A percentile compares a stretch with the other conserved stretches of the same genome.
Conservation (phyloP, 2,888 invertebrate genomes). For the Lottia scabra region DNA sequence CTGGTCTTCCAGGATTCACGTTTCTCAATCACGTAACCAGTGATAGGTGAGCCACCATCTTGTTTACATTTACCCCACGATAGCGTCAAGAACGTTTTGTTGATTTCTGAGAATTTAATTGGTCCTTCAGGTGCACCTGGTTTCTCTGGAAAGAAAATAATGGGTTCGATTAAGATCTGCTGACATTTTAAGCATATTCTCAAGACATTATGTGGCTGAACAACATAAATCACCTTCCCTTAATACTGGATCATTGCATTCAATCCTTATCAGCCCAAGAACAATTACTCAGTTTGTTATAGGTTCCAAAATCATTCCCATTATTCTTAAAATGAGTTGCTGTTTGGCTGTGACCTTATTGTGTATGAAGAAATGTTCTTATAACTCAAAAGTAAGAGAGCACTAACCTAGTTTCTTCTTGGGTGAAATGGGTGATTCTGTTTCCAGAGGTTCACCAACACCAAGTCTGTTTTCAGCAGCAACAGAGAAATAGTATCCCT, state of each 20-base stretch:
- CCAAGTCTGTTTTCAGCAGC: constrained; percentile 66
- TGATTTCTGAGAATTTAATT: constrained; percentile 56
- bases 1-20: constrained; percentile 71
- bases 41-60: constrained; percentile 84
- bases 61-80: constrained; percentile 79
- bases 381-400: neutral
- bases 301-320: neutral
- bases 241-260: no score
- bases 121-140: constrained; percentile 60
- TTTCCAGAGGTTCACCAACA: constrained; percentile 48
- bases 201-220: no score
- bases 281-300: no score
- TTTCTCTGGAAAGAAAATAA: constrained; percentile 33
- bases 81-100: constrained; percentile 54
- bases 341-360: neutral
- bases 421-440: constrained; percentile 46
- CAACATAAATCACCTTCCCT: no score
- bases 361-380: neutral
- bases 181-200: no score
- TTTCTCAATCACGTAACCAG: constrained; percentile 64
- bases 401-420: constrained; percentile 47
- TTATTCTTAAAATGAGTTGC: neutral
- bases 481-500: constrained; percentile 64
- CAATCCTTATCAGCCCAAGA: no score
- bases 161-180: no score